These are phyloP conservation scores for Stegodyphus mimosarum DNA, from an alignment of 1,140 invertebrate species.

Conservation along the genomic window DNA sequence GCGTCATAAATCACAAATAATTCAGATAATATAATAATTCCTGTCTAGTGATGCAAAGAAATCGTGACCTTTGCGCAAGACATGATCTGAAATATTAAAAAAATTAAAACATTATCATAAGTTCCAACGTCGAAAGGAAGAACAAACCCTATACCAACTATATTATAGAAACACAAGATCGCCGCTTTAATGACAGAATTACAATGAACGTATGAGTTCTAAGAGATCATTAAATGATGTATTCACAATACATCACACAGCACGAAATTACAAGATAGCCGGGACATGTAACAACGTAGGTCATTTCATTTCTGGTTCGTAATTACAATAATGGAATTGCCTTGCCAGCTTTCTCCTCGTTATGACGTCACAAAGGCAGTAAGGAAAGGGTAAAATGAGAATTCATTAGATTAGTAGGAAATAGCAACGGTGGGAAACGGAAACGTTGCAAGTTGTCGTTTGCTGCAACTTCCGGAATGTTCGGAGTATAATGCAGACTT, in stretches of 20 bases:
- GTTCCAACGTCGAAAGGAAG: no score
- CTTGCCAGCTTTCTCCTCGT: background rate
- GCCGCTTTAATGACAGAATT: no score
- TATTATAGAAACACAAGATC: no score
- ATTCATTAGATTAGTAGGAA: constrained; percentile 12
- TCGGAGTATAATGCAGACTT: no score
- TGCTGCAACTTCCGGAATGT: background rate
- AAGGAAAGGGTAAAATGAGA: constrained; percentile 8
- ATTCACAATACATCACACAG: constrained; percentile 47
- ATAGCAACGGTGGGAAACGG: constrained; percentile 7
- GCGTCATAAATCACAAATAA: no score
- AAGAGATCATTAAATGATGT: constrained; percentile 1
- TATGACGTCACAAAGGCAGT: constrained; percentile 16
- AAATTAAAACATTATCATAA: no score
- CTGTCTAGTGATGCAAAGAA: no score
- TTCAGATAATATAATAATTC: no score
- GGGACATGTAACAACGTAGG: constrained; percentile 17
- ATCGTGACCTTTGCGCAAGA: no score
- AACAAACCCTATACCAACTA: no score
- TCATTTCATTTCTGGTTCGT: constrained; percentile 23
- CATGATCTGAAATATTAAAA: no score
- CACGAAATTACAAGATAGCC: constrained; percentile 33
- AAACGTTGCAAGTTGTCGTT: constrained; percentile 27
- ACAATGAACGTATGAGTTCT: no score
- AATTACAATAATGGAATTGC: constrained; percentile 45